Evolutionary conservation across 2,797 vertebrate genomes (phyloP), one percentile per base, ranked within the genome.

Genomic region (Pelochelys cantorii): DNA sequence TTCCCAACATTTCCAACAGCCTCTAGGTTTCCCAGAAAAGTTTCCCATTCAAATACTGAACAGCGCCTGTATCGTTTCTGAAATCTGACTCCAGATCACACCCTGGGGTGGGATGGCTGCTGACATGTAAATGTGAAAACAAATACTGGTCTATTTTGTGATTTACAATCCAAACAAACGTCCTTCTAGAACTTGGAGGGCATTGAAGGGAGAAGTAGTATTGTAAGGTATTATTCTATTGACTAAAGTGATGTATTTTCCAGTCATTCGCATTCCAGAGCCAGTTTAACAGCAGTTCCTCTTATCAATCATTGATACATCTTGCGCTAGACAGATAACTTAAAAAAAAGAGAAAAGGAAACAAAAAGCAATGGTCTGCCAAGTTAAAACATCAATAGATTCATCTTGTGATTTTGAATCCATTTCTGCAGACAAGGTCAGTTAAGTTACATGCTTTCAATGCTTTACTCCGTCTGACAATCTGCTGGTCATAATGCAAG

Each of bases 401-500:
- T 96, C 55, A 90, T 90, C 56, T 37, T 90, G 78, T 83, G 86
- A 84, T 94, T 94, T 60, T 90, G 90, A 90, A 93, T 85, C 22
- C 93, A 17, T 91, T 96, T 95, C 91, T 89, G 52, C 25, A 90
- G 90, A 81, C 86, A 96, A 93, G 86, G 83, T 96, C 88, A 94
- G 83, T 80, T 83, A 91, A 95, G 85, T 95, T 96, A 37, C 92
- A 57, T 71, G 83, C 87, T 95, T 96, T 95, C 81, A 95, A 90
- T 90, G 74, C 92, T 91, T 95, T 31, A 17, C 57, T 96, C 83
- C 88, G 83, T 88, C 93, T 95, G 92, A 94, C 87, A 95, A 52
- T 95, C 88, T 96, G 54, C 83, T 96, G 86, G 89, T 94, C 94
- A 84, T 90, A 95, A 89, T 90, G 83, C 29, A 95, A 92, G 93